These are phyloP conservation scores for Drosophila ficusphila DNA, from an alignment of 1,140 invertebrate genomes.

Conservation along the genomic window DNA sequence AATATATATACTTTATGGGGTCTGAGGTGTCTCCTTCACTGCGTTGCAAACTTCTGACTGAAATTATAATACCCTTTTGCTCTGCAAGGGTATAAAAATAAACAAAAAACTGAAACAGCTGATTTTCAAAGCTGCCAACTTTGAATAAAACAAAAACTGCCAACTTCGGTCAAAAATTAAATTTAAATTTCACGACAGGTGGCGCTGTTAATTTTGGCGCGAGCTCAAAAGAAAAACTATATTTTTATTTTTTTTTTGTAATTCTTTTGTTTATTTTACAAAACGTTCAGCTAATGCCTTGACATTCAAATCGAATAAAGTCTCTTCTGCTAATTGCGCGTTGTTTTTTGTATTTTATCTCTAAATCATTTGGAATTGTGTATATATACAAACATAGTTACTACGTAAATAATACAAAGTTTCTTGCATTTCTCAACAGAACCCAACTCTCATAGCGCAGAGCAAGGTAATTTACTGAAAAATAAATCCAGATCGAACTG, in stretches of 20 bases:
- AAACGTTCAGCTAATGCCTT: slow-evolving; percentile 49
- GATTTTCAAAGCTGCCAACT: not conserved
- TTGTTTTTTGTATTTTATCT: slow-evolving; percentile 47
- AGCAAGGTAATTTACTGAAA: slow-evolving; percentile 36
- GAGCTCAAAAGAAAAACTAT: not conserved
- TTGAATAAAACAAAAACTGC: not conserved
- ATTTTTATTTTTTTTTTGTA: slow-evolving; percentile 10
- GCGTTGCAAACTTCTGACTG: too few species aligned
- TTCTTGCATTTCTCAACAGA: slow-evolving; percentile 20
- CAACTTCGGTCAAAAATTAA: not conserved
- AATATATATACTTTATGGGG: too few species aligned
- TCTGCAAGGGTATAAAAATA: too few species aligned
- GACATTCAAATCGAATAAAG: slow-evolving; percentile 67
- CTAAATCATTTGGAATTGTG: slow-evolving; percentile 61
- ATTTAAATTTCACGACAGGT: not conserved
- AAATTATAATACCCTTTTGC: too few species aligned
- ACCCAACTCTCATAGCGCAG: slow-evolving; percentile 48
- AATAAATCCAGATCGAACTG: slow-evolving; percentile 21
- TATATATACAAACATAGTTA: slow-evolving; percentile 38
- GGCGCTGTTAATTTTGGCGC: not conserved
- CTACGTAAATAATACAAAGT: slow-evolving; percentile 47
- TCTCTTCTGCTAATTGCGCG: slow-evolving; percentile 75
- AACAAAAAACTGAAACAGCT: not conserved
- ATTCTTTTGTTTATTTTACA: slow-evolving; percentile 64
- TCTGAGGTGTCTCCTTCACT: too few species aligned